phyloP scores from a whole-genome alignment of 35 echinoderm and acorn worm species.

The Apostichopus californicus region DNA sequence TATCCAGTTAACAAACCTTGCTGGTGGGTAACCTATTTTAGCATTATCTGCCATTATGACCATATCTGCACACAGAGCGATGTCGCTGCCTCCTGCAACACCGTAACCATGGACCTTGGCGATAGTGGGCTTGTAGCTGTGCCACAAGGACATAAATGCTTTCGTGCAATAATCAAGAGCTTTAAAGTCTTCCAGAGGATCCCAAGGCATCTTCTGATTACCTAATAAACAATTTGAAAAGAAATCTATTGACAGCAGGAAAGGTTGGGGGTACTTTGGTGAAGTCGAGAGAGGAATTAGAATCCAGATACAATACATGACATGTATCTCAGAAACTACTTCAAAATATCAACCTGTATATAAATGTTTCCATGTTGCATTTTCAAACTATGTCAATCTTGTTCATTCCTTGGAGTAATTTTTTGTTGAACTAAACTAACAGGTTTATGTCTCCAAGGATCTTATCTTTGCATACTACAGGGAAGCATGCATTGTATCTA shows the following conservation, averaged over 20 bases:
- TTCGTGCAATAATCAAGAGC: slow-evolving; percentile 47
- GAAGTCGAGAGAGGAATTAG: too few species aligned
- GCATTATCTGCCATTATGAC: slow-evolving; percentile 81
- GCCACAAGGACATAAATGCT: slow-evolving; percentile 74
- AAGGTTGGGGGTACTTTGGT: background rate
- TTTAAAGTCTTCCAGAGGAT: slow-evolving; percentile 61
- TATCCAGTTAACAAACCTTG: slow-evolving; percentile 49
- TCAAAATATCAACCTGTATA: background rate
- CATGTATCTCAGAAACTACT: background rate
- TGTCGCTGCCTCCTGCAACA: slow-evolving; percentile 68
- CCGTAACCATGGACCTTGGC: slow-evolving; percentile 74
- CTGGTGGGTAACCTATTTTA: slow-evolving; percentile 75
- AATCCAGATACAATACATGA: background rate
- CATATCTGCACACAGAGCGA: slow-evolving; percentile 73
- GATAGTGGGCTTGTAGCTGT: slow-evolving; percentile 75
- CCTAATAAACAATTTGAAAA: slow-evolving; percentile 27
- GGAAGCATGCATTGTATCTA: too few species aligned
- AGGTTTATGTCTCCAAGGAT: background rate
- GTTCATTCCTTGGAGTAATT: too few species aligned
- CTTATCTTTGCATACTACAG: background rate
- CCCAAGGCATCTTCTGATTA: slow-evolving; percentile 84
- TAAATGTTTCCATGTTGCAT: too few species aligned
- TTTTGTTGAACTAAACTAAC: too few species aligned
- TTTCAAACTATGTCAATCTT: too few species aligned
- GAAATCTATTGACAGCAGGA: background rate